A percentile compares a stretch with the other conserved stretches of the same genome.
Conservation (phyloP, 2,888 invertebrate species). For the Glaucopsyche alexis region DNA sequence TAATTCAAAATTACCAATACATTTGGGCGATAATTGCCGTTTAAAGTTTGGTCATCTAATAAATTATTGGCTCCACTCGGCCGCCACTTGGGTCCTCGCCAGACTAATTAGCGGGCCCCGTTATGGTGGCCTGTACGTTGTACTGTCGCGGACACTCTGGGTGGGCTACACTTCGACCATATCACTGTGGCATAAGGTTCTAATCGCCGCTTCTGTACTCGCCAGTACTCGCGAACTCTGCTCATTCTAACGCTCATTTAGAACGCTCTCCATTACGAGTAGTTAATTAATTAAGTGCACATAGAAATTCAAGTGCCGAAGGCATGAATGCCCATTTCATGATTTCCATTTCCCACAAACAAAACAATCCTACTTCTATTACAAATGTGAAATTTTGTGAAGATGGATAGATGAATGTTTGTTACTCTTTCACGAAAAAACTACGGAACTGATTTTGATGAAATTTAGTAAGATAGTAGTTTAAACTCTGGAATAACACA, state of each 20-base stretch:
- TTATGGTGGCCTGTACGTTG: slow-evolving; percentile 55
- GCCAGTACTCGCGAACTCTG: not conserved
- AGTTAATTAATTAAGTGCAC: not conserved
- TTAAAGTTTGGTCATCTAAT: slow-evolving; percentile 25
- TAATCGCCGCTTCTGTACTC: too few species aligned
- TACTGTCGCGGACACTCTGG: slow-evolving; percentile 19
- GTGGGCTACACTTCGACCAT: slow-evolving; percentile 60
- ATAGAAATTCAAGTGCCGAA: not conserved
- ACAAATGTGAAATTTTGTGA: too few species aligned
- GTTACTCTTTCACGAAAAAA: too few species aligned
- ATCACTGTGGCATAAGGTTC: slow-evolving; percentile 30
- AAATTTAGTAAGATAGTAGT: too few species aligned
- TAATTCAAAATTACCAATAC: slow-evolving; percentile 17
- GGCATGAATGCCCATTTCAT: not conserved
- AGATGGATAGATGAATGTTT: too few species aligned
- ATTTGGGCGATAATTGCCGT: slow-evolving; percentile 16
- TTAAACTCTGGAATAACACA: too few species aligned
- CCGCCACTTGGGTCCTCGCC: slow-evolving; percentile 24
- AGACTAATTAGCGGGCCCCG: slow-evolving; percentile 64
- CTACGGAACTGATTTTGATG: too few species aligned
- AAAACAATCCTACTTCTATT: too few species aligned
- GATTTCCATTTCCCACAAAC: not conserved
- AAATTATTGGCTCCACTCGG: slow-evolving; percentile 14
- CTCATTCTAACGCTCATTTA: slow-evolving; percentile 13
- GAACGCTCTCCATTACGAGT: not conserved